Conservation (phyloP, 1,140 invertebrate genomes). For the Heliconius nattereri region DNA sequence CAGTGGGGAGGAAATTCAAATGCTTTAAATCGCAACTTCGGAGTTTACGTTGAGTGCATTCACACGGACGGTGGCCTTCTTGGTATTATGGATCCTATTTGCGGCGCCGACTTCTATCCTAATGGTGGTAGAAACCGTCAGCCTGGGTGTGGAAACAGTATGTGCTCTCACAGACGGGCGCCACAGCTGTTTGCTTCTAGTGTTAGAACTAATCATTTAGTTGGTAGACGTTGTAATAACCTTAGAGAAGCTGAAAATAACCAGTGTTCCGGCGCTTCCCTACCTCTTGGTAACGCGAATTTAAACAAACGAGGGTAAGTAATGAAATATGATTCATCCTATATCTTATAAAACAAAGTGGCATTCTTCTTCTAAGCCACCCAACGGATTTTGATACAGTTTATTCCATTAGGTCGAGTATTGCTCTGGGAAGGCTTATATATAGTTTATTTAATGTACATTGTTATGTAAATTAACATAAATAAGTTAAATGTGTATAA, state of each 20-base stretch:
- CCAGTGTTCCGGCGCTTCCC: slow-evolving; percentile 46
- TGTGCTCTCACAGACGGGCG: slow-evolving; percentile 80
- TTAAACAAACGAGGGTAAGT: slow-evolving; percentile 45
- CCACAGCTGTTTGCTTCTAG: slow-evolving; percentile 81
- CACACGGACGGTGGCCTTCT: slow-evolving; percentile 81
- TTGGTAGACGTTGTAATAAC: slow-evolving; percentile 62
- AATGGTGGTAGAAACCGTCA: slow-evolving; percentile 81
- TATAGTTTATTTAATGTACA: too few species aligned
- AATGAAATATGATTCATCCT: neutral
- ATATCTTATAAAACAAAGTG: too few species aligned
- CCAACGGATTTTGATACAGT: too few species aligned
- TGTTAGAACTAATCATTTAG: slow-evolving; percentile 73
- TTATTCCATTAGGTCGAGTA: too few species aligned
- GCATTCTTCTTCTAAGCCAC: too few species aligned
- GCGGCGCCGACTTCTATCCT: slow-evolving; percentile 80
- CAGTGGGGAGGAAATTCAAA: slow-evolving; percentile 56
- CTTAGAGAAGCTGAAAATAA: slow-evolving; percentile 48
- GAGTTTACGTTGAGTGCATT: slow-evolving; percentile 50
- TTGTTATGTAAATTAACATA: too few species aligned
- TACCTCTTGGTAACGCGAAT: slow-evolving; percentile 54
- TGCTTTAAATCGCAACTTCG: slow-evolving; percentile 25
- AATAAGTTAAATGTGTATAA: too few species aligned
- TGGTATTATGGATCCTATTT: slow-evolving; percentile 67
- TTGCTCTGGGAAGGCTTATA: too few species aligned
- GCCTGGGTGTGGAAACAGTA: slow-evolving; percentile 82